Percentiles rank a stretch among this genome's conserved stretches.
Conservation (phyloP, 1,140 invertebrate species). For the Penaeus chinensis region DNA sequence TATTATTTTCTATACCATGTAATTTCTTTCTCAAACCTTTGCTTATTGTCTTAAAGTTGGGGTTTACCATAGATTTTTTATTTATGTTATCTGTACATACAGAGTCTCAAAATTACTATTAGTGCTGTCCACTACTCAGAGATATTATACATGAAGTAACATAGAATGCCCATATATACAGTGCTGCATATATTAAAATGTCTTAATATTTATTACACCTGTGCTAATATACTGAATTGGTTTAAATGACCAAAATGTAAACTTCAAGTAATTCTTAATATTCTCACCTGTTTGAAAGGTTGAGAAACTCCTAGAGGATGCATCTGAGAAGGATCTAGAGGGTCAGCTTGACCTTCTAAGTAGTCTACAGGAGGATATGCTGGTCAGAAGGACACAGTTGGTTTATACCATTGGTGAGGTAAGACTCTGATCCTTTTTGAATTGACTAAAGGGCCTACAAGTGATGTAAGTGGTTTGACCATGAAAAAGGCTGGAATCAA, state of each 20-base stretch:
- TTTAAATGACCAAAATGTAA: background rate
- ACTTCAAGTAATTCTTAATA: background rate
- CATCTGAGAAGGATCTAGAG: conserved; percentile 46
- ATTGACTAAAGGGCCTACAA: too few species aligned
- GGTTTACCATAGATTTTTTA: too few species aligned
- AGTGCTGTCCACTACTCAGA: background rate
- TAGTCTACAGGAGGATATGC: conserved; percentile 25
- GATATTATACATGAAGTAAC: background rate
- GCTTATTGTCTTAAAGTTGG: too few species aligned
- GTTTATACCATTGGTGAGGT: conserved; percentile 49
- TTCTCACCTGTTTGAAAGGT: conserved; percentile 31
- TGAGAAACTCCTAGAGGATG: conserved; percentile 35
- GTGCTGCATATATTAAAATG: too few species aligned
- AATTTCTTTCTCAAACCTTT: too few species aligned
- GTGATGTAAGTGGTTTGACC: too few species aligned
- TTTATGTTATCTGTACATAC: too few species aligned
- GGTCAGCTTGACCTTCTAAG: conserved; percentile 30
- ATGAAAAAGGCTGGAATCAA: too few species aligned
- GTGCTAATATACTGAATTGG: background rate
- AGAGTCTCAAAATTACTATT: too few species aligned
- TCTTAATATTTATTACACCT: too few species aligned
- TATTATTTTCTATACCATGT: too few species aligned
- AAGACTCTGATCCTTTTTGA: background rate
- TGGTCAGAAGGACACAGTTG: conserved; percentile 45
- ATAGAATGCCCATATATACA: background rate